phyloP scores from a whole-genome alignment of 2,888 invertebrate species.

The Maniola hyperantus region DNA sequence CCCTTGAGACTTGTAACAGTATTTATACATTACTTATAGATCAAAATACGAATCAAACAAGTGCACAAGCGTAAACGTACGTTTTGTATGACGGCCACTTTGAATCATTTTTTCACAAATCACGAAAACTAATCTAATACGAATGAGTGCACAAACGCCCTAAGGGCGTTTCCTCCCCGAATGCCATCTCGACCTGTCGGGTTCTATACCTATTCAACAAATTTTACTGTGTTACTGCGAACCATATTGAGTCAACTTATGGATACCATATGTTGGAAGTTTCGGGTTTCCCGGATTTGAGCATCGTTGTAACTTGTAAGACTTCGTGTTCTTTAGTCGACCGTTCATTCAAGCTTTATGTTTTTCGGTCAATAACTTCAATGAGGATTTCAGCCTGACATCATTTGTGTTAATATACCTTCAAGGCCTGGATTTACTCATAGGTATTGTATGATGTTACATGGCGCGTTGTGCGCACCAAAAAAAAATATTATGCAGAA shows the following conservation, averaged over 20 bases:
- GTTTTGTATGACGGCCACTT: no score
- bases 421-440: background rate
- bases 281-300: conserved; percentile 35
- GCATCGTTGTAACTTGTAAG: conserved; percentile 21
- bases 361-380: conserved; percentile 9
- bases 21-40: no score
- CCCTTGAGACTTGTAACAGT: background rate
- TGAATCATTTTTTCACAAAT: no score
- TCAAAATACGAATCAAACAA: no score
- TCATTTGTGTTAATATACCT: background rate
- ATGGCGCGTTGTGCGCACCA: no score
- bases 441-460: no score
- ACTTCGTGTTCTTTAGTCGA: conserved; percentile 18
- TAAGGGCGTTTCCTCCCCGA: no score
- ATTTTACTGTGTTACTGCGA: background rate
- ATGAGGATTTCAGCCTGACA: conserved; percentile 4
- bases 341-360: conserved; percentile 6
- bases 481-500: no score
- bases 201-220: background rate
- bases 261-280: conserved; percentile 13
- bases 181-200: no score
- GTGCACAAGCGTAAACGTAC: no score
- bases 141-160: no score
- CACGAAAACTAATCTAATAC: no score
- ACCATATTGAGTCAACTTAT: conserved; percentile 7